Evolutionary conservation across 2,113 vertebrate species (phyloP), one percentile per base, ranked within the genome.

Genomic region (Crocuta crocuta): DNA sequence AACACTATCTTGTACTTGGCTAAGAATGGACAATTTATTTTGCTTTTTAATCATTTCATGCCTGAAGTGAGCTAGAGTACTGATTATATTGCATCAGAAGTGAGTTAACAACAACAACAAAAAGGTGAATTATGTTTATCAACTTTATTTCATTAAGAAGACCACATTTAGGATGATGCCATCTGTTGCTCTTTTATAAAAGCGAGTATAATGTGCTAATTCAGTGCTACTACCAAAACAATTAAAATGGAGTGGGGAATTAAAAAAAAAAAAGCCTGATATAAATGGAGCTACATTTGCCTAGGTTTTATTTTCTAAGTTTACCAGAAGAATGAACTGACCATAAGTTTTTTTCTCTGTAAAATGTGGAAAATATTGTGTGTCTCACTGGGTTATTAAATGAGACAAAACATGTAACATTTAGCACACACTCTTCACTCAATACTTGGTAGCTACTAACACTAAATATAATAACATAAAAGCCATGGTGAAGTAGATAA

Each of bases 171-270:
- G 2, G 66, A 78, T 74, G 23, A 96, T 97, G 71, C n/a, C 1
- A 94, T 71, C 1, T 74, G 81, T 90, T 98, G 9, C 8, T 95
- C 88, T 93, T 98, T 97, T 70, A 95, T 95, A 85, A 97, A 95
- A 87, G 87, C 3, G 89, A 78, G 5, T 78, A 76, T 61, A 12
- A 82, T 68, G 50, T 96, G 61, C 71, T 63, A 74, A 87, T 96
- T 94, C 26, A 78, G 3, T 68, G 28, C 19, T 58, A 88, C 12
- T 61, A 73, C 58, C 2, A 63, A 85, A 85, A 92, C 5, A 65
- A 91, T 79, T 80, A 73, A 92, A 70, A 39, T 45, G 10, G 5
- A 86, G 12, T 50, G 9, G 92, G 12, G 85, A 97, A 95, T 92
- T 90, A 94, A 50, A 91, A 89, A 94, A 91, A 26, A 89, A 89